Evolutionary conservation across 2,888 invertebrate species (phyloP).

Genomic region (Chloromyia formosa): DNA sequence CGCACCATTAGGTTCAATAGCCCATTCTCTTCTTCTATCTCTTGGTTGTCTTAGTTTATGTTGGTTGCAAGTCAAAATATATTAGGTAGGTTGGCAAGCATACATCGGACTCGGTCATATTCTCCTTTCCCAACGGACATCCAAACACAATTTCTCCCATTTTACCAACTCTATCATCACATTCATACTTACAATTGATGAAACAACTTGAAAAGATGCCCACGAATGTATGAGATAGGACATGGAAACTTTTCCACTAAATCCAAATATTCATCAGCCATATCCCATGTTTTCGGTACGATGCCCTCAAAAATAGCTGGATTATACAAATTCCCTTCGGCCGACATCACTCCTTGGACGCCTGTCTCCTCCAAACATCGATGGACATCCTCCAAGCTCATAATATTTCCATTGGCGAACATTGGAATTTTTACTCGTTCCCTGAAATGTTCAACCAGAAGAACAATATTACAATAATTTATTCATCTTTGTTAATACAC

Average conservation of each 20-base stretch:
- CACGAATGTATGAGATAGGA: conserved; percentile 88
- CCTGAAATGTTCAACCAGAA: conserved; percentile 64
- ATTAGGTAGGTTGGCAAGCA: too few relatives aligned
- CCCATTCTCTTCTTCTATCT: too few relatives aligned
- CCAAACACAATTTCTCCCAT: too few relatives aligned
- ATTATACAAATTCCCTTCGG: conserved; percentile 97
- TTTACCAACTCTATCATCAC: too few relatives aligned
- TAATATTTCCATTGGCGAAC: conserved; percentile 97
- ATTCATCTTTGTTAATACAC: neutral
- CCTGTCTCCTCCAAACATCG: conserved; percentile 86
- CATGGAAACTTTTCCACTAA: conserved; percentile 85
- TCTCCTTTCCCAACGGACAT: too few relatives aligned
- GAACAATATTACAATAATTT: neutral
- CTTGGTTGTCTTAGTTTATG: too few relatives aligned
- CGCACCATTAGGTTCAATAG: too few relatives aligned
- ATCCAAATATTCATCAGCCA: conserved; percentile 87
- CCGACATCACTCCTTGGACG: conserved; percentile 88
- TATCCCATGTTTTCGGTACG: conserved; percentile 87
- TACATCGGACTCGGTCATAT: too few relatives aligned
- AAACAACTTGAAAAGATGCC: conserved; percentile 96
- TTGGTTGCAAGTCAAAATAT: too few relatives aligned
- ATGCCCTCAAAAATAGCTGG: conserved; percentile 87
- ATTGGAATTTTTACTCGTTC: conserved; percentile 89
- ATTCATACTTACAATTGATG: conserved; percentile 85
- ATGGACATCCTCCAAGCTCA: conserved; percentile 85